Conservation (phyloP, 2,797 vertebrate genomes). For the Enteromius afrohamiltoni region DNA sequence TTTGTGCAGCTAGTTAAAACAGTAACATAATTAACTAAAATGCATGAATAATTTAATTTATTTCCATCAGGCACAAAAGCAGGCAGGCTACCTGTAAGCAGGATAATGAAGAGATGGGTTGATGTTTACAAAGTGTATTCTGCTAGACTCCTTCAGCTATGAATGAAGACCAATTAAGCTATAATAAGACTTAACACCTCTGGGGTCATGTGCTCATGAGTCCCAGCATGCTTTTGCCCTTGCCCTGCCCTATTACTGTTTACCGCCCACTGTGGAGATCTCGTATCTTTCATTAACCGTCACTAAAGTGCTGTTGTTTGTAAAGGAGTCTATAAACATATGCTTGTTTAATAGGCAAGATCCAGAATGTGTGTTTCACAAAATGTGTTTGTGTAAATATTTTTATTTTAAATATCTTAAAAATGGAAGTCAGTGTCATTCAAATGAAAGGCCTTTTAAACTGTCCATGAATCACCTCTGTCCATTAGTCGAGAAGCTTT, state of each 20-base stretch:
- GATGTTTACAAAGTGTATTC: slow-evolving; percentile 13
- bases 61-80: slow-evolving; percentile 12
- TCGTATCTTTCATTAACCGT: slow-evolving; percentile 33
- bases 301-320: slow-evolving; percentile 33
- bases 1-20: neutral
- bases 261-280: slow-evolving; percentile 12
- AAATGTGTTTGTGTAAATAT: neutral
- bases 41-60: neutral
- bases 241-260: slow-evolving; percentile 31
- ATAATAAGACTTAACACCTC: slow-evolving; percentile 46
- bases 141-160: slow-evolving; percentile 35
- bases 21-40: neutral
- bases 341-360: neutral
- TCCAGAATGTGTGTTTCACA: neutral
- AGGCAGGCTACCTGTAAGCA: slow-evolving; percentile 1
- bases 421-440: neutral
- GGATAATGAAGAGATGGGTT: neutral
- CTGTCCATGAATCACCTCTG: slow-evolving; percentile 1
- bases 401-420: neutral
- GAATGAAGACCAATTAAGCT: slow-evolving; percentile 59
- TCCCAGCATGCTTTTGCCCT: slow-evolving; percentile 54
- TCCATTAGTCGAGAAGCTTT: slow-evolving; percentile 35
- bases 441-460: neutral
- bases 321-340: slow-evolving; percentile 10
- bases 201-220: neutral